Evolutionary conservation across 2,888 invertebrate species (phyloP).

Genomic region (Orthosia incerta): DNA sequence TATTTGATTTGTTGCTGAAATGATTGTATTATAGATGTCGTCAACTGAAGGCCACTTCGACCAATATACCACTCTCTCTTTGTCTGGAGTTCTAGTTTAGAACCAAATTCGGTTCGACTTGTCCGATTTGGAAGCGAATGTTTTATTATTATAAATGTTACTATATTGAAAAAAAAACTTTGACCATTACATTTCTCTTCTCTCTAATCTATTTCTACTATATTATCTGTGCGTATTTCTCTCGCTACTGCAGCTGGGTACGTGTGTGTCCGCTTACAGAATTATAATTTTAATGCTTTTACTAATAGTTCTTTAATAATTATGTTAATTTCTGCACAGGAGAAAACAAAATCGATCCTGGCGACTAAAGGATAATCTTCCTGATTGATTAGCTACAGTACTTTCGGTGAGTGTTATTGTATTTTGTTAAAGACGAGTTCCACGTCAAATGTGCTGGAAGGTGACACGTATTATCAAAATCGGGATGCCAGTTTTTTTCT

Average conservation of each 20-base stretch:
- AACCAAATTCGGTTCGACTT: no score
- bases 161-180: constrained; percentile 27
- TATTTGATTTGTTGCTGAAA: no score
- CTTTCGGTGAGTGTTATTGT: constrained; percentile 84
- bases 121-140: no score
- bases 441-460: constrained; percentile 91
- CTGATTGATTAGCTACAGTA: constrained; percentile 90
- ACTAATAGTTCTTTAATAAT: constrained; percentile 70
- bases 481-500: constrained; percentile 75
- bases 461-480: constrained; percentile 90
- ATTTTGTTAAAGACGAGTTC: constrained; percentile 84
- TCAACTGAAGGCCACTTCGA: no score
- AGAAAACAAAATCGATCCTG: constrained; percentile 85
- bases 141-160: constrained; percentile 28
- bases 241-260: constrained; percentile 88
- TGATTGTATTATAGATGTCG: no score
- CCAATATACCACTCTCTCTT: no score
- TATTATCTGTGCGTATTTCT: constrained; percentile 80
- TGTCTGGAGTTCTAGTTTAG: no score
- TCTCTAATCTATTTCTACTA: constrained; percentile 2
- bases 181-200: neutral
- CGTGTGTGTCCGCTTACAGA: constrained; percentile 76
- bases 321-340: constrained; percentile 80
- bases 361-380: constrained; percentile 85
- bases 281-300: constrained; percentile 73